Evolutionary conservation across 2,888 invertebrate genomes (phyloP), one percentile per base, ranked within the genome.

Genomic region (Apamea epomidion): DNA sequence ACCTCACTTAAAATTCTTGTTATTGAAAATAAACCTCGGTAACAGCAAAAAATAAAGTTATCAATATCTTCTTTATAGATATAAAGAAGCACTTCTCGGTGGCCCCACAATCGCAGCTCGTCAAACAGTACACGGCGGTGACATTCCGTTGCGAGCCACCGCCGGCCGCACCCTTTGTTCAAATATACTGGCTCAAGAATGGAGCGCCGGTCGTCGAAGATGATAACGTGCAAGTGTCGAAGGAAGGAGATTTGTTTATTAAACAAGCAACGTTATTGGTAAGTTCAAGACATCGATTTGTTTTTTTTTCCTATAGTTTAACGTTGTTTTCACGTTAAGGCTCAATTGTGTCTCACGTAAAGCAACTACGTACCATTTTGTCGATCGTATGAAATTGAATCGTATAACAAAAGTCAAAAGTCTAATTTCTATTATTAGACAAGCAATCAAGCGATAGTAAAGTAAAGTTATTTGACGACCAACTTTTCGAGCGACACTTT

Each of bases 91-190:
- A 98, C 94, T 99, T 99, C 97, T 98, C 98, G 90, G 98, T 98
- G 85, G 98, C 98, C n/a, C 99, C 99, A 14, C 98, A 98, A 91
- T 98, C 98, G 1, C 97, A 98, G 85, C 97, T 98, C 74, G 98
- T 99, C 60, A 98, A 99, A 94, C 97, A 99, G 87, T 98, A 98
- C 89, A 98, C 98, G n/a, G 98, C 98, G 84, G 98, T 98, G 70
- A 98, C 99, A 91, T 97, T 99, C 88, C 98, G 98, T 69, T 99
- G 99, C 94, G 98, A 99, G 87, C 98, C 99, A 10, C 99, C 99
- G 0, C 98, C 98, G 54, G 99, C 99, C 12, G 98, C 98, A 78
- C 99, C 99, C 4, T 98, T 98, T 74, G 99, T 99, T 0, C 98
- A 98, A 91, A 98, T 99, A 76, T 98, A 98, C 92, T 99, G 99